Base-by-base conservation (phyloP, 2,113 vertebrate species). In the Megalops atlanticus region DNA sequence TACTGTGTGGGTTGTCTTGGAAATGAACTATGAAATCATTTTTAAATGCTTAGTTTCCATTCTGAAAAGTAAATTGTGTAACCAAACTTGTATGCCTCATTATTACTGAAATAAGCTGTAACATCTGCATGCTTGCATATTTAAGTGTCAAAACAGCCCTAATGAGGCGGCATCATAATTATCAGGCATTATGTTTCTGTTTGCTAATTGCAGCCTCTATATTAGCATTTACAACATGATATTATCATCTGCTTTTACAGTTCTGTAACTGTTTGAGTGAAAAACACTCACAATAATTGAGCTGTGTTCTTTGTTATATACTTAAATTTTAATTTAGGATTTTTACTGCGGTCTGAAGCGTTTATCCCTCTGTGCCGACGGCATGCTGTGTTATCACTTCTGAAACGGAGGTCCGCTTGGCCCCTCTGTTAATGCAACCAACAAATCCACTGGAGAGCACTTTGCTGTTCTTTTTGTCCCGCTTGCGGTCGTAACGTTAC, bases 131-230 rank as follows among this genome's bases (percentile, higher is more conserved):
- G 83, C 81, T 83, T 85, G 84, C 40, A 2, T 86, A 74, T 87
- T 89, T 89, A 87, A 89, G 88, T 88, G 88, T 90, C 89, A 89
- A 88, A 91, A 89, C 86, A 91, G 87, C 83, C 88, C 87, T 91
- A 90, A 91, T 89, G 87, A 91, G 89, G 86, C 86, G 80, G 76
- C 84, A 45, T 86, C 87, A 85, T 92, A 92, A 93, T 93, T 91
- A 92, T 92, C 89, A 90, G 84, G 84, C 87, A 88, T 89, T 90
- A 87, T 90, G 80, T 85, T 87, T 88, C 82, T 83, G 84, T 89
- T 89, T 80, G 82, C 79, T 85, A 87, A 90, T 90, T 89, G 89
- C 81, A 85, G 86, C 85, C 89, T 84, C 85, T 88, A 88, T 90
- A 84, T 89, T 87, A 86, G 82, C 81, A 83, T 90, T 88, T 88